These are phyloP conservation scores for Amblyteles armatorius DNA, from an alignment of 2,888 invertebrate species.

Conservation along the genomic window DNA sequence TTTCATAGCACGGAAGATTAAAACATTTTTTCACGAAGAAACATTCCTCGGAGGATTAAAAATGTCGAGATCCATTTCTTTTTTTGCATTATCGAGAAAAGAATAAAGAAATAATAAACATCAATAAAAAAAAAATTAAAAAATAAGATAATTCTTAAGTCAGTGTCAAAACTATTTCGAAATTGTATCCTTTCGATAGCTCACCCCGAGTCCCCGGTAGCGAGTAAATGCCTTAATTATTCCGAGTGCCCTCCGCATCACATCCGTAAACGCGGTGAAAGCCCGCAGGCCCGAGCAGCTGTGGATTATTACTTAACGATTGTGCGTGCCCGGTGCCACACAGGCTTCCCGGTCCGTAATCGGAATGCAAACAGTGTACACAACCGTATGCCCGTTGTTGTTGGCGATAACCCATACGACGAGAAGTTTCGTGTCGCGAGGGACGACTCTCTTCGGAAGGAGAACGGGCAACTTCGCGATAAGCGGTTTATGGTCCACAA, in stretches of 20 bases:
- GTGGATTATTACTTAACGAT: slow-evolving; percentile 65
- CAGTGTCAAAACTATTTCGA: too few species aligned
- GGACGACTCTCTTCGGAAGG: slow-evolving; percentile 26
- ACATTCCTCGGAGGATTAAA: too few species aligned
- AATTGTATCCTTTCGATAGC: too few species aligned
- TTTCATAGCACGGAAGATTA: too few species aligned
- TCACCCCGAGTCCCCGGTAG: too few species aligned
- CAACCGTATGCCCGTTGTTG: slow-evolving; percentile 36
- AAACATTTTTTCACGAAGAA: too few species aligned
- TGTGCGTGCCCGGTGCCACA: slow-evolving; percentile 34
- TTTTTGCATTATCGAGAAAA: too few species aligned
- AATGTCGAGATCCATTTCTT: too few species aligned
- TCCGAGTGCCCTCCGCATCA: slow-evolving; percentile 19
- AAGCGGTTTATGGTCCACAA: slow-evolving; percentile 27
- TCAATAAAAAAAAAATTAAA: too few species aligned
- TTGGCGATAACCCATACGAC: slow-evolving; percentile 50
- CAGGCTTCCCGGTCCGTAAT: slow-evolving; percentile 32
- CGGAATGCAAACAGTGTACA: slow-evolving; percentile 51
- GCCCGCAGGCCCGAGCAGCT: slow-evolving; percentile 40
- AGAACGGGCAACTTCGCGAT: slow-evolving; percentile 47
- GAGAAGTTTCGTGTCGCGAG: slow-evolving; percentile 13
- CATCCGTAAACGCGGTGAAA: slow-evolving; percentile 56
- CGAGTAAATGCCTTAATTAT: slow-evolving; percentile 22
- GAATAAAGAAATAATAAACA: too few species aligned
- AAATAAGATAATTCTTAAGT: too few species aligned